Evolutionary conservation across 2,888 invertebrate genomes (phyloP), one percentile per base, ranked within the genome.

Genomic region (Teleiodes luculella): DNA sequence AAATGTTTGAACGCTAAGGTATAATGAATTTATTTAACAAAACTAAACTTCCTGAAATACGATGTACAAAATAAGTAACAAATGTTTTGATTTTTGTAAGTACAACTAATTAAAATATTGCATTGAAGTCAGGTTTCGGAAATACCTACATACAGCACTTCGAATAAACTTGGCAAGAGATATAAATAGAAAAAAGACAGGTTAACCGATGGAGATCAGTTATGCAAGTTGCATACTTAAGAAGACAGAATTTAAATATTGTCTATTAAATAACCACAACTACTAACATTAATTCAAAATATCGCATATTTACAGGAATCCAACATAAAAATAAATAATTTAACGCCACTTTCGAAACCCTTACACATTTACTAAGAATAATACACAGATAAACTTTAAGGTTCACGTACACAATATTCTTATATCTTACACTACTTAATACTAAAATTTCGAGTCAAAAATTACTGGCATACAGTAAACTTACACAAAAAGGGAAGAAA

Each of bases 241-340:
- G 61, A 66, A 69, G 65, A 70, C 67, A 52, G 60, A 43, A 67
- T 68, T 74, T 74, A 74, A 72, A 72, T 79, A 78, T 82, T 78
- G 66, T 76, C 77, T 74, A 78, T 80, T 79, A 82, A 79, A 82
- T 80, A 85, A 83, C 83, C 85, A 82, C 82, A 80, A 83, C 67
- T 72, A 73, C 82, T 82, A 84, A 82, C 80, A 70, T 80, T 83
- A 84, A 78, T 80, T 78, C 74, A 76, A 82, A 83, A 80, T 80
- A 82, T 83, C 78, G 80, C 76, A 60, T 88, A 88, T 88, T 82
- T 87, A 88, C 88, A 89, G 71, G 77, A 79, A 78, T 80, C 82
- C 87, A 89, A 89, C 89, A 85, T 88, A 86, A 84, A 83, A 88
- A 89, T 89, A 89, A 88, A 89, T 89, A 88, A 89, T 87, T 86